A percentile compares a stretch with the other conserved stretches of the same genome.
phyloP scores from a whole-genome alignment of 2,113 vertebrate genomes.

The Ascaphus truei region DNA sequence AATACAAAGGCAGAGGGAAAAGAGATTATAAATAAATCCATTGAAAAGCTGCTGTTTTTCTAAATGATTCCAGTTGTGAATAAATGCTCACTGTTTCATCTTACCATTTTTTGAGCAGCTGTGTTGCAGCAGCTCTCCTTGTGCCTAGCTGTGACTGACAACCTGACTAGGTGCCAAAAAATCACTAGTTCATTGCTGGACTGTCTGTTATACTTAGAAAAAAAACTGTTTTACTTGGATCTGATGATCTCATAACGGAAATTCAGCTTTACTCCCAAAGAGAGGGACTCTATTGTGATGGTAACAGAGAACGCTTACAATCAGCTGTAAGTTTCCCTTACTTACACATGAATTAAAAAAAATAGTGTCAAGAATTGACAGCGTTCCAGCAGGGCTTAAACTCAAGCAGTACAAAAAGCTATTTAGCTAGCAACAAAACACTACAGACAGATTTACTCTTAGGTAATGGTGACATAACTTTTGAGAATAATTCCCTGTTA shows the following conservation, averaged over 20 bases:
- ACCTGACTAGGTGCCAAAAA: conserved; percentile 57
- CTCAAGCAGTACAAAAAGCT: conserved; percentile 55
- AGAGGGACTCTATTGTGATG: conserved; percentile 76
- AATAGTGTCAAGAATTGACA: conserved; percentile 59
- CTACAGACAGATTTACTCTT: conserved; percentile 67
- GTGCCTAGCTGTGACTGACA: conserved; percentile 66
- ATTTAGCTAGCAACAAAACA: conserved; percentile 62
- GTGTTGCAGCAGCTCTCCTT: conserved; percentile 45
- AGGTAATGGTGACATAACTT: conserved; percentile 71
- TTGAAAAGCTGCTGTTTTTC: conserved; percentile 52
- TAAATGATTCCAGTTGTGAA: conserved; percentile 54
- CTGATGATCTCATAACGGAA: conserved; percentile 80
- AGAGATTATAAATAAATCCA: conserved; percentile 33
- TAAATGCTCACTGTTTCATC: conserved; percentile 53
- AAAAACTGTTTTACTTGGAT: conserved; percentile 66
- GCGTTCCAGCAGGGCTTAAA: conserved; percentile 61
- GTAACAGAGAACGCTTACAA: conserved; percentile 75
- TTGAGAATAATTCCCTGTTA: conserved; percentile 61
- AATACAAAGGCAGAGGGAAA: too few relatives aligned
- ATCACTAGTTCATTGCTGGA: conserved; percentile 62
- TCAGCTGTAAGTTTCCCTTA: conserved; percentile 63
- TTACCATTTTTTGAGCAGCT: conserved; percentile 50
- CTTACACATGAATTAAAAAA: conserved; percentile 52
- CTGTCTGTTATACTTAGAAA: conserved; percentile 57
- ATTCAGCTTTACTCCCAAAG: conserved; percentile 60